These are phyloP conservation scores for Drosophila saltans DNA, from an alignment of 1,140 invertebrate genomes.

Conservation along the genomic window DNA sequence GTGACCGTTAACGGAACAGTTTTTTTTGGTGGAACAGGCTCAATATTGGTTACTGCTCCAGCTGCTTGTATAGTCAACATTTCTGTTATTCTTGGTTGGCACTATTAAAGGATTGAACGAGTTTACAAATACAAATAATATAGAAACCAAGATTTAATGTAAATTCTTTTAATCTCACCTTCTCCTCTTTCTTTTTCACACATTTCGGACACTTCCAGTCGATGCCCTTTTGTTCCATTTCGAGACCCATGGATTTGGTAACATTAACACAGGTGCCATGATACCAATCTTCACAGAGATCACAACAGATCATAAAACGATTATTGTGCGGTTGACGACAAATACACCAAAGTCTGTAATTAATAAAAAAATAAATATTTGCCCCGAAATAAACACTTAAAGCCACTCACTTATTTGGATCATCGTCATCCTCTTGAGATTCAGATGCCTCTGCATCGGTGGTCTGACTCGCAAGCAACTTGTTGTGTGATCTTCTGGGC, in stretches of 20 bases:
- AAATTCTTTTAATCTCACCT: slow-evolving; percentile 33
- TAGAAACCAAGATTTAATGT: not conserved
- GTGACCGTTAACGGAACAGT: not conserved
- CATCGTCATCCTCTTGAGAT: slow-evolving; percentile 93
- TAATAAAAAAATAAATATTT: slow-evolving; percentile 5
- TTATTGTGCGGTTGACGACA: slow-evolving; percentile 97
- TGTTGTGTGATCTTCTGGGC: slow-evolving; percentile 50
- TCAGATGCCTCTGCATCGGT: slow-evolving; percentile 86
- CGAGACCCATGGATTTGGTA: slow-evolving; percentile 93
- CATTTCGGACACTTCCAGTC: slow-evolving; percentile 97
- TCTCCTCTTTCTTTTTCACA: slow-evolving; percentile 84
- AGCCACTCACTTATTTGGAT: slow-evolving; percentile 87
- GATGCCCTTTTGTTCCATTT: slow-evolving; percentile 94
- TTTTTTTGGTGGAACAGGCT: not conserved
- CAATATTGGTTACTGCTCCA: not conserved
- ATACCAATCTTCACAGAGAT: slow-evolving; percentile 98
- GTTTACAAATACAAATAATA: not conserved
- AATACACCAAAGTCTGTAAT: slow-evolving; percentile 94
- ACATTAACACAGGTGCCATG: slow-evolving; percentile 98
- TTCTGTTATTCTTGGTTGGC: slow-evolving; percentile 73
- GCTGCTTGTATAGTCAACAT: slow-evolving; percentile 43
- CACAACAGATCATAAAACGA: slow-evolving; percentile 99
- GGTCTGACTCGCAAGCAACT: slow-evolving; percentile 37
- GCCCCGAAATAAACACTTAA: too few species aligned
- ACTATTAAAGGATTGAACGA: slow-evolving; percentile 34